Evolutionary conservation across 92 coral and sea anemone genomes (phyloP).

Genomic region (Epizoanthus fatuus): DNA sequence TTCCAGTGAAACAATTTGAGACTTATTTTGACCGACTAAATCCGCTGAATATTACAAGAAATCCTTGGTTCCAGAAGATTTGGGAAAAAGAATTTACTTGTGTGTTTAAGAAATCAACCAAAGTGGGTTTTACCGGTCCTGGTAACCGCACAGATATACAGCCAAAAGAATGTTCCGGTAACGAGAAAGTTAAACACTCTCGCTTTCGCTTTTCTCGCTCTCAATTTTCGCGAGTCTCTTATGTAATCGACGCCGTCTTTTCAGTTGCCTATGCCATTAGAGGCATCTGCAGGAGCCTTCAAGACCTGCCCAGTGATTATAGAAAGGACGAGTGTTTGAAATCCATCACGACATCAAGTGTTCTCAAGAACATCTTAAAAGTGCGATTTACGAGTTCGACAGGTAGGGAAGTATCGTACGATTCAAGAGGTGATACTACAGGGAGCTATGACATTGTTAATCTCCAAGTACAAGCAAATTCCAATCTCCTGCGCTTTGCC

Average conservation of each 20-base stretch:
- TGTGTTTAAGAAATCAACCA: constrained; percentile 17
- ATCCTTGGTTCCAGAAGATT: constrained; percentile 74
- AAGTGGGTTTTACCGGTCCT: constrained; percentile 1
- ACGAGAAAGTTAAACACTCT: constrained; percentile 15
- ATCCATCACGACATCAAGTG: constrained; percentile 29
- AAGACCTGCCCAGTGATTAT: neutral
- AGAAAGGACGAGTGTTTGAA: constrained; percentile 40
- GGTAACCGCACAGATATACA: neutral
- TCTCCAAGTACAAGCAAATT: constrained; percentile 10
- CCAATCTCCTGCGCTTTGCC: neutral
- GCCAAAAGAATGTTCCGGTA: constrained; percentile 19
- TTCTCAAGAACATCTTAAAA: constrained; percentile 51
- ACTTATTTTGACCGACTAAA: constrained; percentile 67
- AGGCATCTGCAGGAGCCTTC: constrained; percentile 34
- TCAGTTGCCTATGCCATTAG: constrained; percentile 68
- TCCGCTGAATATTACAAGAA: constrained; percentile 55
- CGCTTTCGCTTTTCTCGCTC: constrained; percentile 23
- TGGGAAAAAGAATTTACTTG: constrained; percentile 79
- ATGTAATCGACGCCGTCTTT: constrained; percentile 82
- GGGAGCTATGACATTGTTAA: constrained; percentile 58
- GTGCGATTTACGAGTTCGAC: constrained; percentile 56
- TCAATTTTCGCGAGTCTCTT: constrained; percentile 66
- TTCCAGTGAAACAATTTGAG: constrained; percentile 62
- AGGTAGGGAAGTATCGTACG: constrained; percentile 61
- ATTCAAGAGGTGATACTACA: constrained; percentile 66